phyloP scores from a whole-genome alignment of 1,140 invertebrate genomes.

The Onthophagus taurus region DNA sequence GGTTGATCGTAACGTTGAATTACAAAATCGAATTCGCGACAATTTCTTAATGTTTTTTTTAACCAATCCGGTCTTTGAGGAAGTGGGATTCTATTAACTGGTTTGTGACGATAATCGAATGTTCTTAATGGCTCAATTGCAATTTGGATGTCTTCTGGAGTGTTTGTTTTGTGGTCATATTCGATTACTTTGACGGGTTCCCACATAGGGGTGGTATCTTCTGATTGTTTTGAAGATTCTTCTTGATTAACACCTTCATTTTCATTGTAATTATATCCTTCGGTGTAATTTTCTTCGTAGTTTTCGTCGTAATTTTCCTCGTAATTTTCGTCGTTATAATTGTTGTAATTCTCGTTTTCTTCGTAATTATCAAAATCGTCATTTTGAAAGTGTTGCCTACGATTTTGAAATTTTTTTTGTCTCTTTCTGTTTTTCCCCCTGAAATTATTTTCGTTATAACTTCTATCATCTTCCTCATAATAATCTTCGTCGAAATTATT shows the following conservation, averaged over 20 bases:
- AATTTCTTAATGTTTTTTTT: conserved; percentile 24
- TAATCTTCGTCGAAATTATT: conserved; percentile 7
- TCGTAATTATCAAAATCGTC: conserved; percentile 7
- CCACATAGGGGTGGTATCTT: conserved; percentile 17
- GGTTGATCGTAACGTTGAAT: conserved; percentile 6
- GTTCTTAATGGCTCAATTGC: conserved; percentile 24
- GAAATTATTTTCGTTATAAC: conserved; percentile 8
- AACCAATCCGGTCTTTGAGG: conserved; percentile 34
- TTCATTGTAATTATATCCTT: conserved; percentile 1
- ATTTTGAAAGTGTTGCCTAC: conserved; percentile 10
- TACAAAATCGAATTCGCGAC: conserved; percentile 27
- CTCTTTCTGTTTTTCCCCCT: not conserved
- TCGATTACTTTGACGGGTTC: conserved; percentile 47
- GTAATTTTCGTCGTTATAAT: conserved; percentile 10
- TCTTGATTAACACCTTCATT: not conserved
- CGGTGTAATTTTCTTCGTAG: conserved; percentile 2
- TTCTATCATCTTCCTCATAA: conserved; percentile 1
- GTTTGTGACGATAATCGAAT: conserved; percentile 36
- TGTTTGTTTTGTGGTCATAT: conserved; percentile 55
- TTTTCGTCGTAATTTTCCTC: not conserved
- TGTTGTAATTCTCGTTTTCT: not conserved
- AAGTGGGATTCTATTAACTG: conserved; percentile 32
- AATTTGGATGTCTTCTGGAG: conserved; percentile 19
- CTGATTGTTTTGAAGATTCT: not conserved
- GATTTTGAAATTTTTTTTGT: not conserved